Base-by-base conservation (phyloP, 2,113 vertebrate genomes). In the Brachypodius melanocephalos region DNA sequence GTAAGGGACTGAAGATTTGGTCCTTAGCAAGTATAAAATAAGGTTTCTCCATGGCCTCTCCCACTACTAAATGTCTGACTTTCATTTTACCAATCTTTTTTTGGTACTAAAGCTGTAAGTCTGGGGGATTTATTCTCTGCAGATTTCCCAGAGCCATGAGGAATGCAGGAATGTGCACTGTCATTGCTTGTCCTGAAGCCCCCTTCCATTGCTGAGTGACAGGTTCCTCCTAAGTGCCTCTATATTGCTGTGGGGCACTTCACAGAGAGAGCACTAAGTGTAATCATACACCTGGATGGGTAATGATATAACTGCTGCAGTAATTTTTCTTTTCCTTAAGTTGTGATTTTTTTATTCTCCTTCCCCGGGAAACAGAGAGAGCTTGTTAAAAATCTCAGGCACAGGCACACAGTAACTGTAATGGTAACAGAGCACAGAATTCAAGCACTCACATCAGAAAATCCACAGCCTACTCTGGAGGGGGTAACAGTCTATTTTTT, bases 401-500 rank as follows among this genome's bases (percentile, higher is more conserved):
- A 51, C 31, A 79, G 58, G n/a, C 43, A 76, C 58, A 62, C 36
- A 63, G 55, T 63, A 93, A 95, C 78, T 90, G 75, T 63, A 91
- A 91, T 80, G 82, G 77, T 66, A 93, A 93, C 36, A 86, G 85
- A 94, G 36, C 52, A 92, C 76, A 79, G 58, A 94, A 92, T 62
- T 69, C 80, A 85, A 62, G 87, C 77, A 69, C 54, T 89, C 86
- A 36, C 83, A 88, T 90, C 93, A 95, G 86, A 94, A 96, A 94
- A 96, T 49, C 73, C 57, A 80, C 46, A 63, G 77, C 62, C 29
- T 90, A 54, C 88, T 96, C 96, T 94, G 88, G 79, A 92, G 80
- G 75, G 55, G 67, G 78, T 77, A 96, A 89, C 29, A 95, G 91
- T 87, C 89, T 97, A 88, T 95, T 95, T 96, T 96, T 94, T 95